Percentiles rank a stretch among this genome's conserved stretches.
Conservation (phyloP, 2,797 vertebrate genomes). For the Helicolenus hilgendorfi region DNA sequence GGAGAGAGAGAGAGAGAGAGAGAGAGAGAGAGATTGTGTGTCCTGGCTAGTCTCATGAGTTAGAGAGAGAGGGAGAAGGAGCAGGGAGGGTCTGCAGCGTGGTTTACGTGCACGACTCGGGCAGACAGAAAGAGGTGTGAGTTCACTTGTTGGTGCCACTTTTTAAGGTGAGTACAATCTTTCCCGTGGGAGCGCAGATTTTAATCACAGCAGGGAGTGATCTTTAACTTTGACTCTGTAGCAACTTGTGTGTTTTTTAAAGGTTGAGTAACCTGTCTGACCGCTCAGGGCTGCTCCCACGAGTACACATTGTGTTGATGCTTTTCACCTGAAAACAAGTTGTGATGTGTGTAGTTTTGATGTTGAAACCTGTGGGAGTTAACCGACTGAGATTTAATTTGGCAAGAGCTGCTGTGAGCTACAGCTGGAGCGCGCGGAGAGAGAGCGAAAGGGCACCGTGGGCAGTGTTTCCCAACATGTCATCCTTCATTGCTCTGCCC, state of each 20-base stretch:
- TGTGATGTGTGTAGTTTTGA: conserved; percentile 19
- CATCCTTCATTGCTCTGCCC: conserved; percentile 28
- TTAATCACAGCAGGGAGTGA: background rate
- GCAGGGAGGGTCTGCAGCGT: conserved; percentile 39
- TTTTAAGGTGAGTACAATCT: conserved; percentile 74
- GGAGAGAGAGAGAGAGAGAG: conserved; percentile 44
- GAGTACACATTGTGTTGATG: conserved; percentile 11
- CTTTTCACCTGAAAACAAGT: conserved; percentile 38
- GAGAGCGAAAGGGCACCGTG: conserved; percentile 1
- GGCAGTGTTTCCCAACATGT: conserved; percentile 61
- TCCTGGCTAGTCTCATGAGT: conserved; percentile 72
- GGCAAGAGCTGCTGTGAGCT: conserved; percentile 21
- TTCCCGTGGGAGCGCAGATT: conserved; percentile 1
- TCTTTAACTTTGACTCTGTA: background rate
- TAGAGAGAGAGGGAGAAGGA: conserved; percentile 51
- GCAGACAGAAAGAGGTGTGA: conserved; percentile 44
- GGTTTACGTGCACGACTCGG: conserved; percentile 43
- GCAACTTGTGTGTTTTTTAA: background rate
- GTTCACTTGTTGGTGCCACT: conserved; percentile 38
- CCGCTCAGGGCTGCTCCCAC: conserved; percentile 41
- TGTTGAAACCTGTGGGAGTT: conserved; percentile 37
- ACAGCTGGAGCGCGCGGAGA: conserved; percentile 1
- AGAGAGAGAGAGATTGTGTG: conserved; percentile 64
- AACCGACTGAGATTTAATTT: background rate
- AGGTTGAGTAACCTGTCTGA: conserved; percentile 70